phyloP scores from a whole-genome alignment of 2,113 vertebrate species.

The Condylura cristata region DNA sequence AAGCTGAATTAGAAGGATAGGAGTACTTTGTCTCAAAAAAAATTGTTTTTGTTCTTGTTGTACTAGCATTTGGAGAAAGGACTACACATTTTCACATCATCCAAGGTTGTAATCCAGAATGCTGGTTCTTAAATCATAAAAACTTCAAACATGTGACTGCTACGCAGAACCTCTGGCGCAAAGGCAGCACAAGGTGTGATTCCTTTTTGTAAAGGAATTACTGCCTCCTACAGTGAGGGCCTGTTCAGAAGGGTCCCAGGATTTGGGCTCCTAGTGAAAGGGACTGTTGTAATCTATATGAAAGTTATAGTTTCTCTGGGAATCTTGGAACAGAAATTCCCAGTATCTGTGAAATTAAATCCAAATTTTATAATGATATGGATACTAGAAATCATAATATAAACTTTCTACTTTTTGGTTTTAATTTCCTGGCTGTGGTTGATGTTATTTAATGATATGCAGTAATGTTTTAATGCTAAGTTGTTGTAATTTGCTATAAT shows the following conservation, averaged over 20 bases:
- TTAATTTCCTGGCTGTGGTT: constrained; percentile 48
- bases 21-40: neutral
- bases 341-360: constrained; percentile 50
- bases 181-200: neutral
- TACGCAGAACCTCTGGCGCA: neutral
- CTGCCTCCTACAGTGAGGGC: neutral
- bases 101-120: neutral
- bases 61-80: neutral
- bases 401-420: constrained; percentile 39
- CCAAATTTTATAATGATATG: constrained; percentile 32
- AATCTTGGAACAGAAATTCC: constrained; percentile 42
- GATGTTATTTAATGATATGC: constrained; percentile 29
- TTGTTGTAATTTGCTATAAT: neutral
- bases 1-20: neutral
- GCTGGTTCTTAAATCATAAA: neutral
- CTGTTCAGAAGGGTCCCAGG: too few species aligned
- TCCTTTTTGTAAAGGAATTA: neutral
- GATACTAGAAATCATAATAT: constrained; percentile 21
- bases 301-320: neutral
- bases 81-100: neutral
- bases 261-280: neutral
- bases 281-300: neutral
- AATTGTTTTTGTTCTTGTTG: too few species aligned
- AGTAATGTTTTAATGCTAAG: constrained; percentile 1
- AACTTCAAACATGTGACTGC: neutral